Evolutionary conservation across 1,140 invertebrate genomes (phyloP), one percentile per base, ranked within the genome.

Genomic region (Drosophila arizonae): DNA sequence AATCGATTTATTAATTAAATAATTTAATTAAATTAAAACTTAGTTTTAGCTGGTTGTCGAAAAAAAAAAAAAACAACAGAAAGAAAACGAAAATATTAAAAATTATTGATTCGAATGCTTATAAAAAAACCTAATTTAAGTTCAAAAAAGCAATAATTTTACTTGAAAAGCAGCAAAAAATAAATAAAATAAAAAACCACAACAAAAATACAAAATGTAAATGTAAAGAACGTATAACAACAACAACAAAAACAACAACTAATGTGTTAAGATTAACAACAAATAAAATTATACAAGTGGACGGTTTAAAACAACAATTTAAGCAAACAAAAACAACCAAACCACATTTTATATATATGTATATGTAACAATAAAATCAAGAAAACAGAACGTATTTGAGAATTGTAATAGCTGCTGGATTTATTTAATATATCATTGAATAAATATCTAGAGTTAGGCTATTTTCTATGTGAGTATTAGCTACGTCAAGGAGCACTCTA

Each of bases 1-100:
- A 15, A 46, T 21, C 17, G 6, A 46, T 48, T 48, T 51, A 74
- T 68, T 41, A 57, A 62, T 48, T 52, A 64, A 39, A 72, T 55
- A 36, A 55, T 55, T 66, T 56, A 72, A 70, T 61, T 58, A 70
- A 74, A 39, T 51, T 58, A 58, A 77, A 74, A 72, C 56, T 81
- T 87, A 80, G 77, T 89, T 88, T 84, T 84, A 87, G 77, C 79
- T 88, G 84, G 84, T 88, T 88, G 84, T 88, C 88, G 21, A 24
- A 24, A 24, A 88, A 75, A 24, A 24, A 88, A 75, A 52, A 60
- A 39, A 45, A 55, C 43, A 51, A 52, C 36, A 36, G 13, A 33
- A 52, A 50, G 10, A 43, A 46, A 60, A 41, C 33, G 33, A 33
- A 51, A 3, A n/a, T 41, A 24, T 56, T 56, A 60, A 56, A 46